phyloP scores from a whole-genome alignment of 1,140 invertebrate genomes.

The Phymastichus coffea region DNA sequence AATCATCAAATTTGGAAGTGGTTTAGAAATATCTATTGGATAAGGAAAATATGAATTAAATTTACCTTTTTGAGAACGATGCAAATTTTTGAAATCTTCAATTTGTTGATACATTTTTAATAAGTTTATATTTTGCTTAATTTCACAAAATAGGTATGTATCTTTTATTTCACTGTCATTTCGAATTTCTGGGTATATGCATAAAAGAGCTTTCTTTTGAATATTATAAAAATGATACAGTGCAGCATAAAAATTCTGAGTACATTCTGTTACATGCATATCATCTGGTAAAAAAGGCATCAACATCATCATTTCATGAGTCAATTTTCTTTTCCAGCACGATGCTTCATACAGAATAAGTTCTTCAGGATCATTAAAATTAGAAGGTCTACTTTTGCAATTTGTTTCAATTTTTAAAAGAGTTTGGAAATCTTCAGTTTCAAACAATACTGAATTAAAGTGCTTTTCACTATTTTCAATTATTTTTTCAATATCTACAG shows the following conservation, averaged over 20 bases:
- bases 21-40: slow-evolving; percentile 31
- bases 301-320: slow-evolving; percentile 43
- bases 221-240: slow-evolving; percentile 40
- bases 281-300: slow-evolving; percentile 26
- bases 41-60: slow-evolving; percentile 44
- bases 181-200: slow-evolving; percentile 46
- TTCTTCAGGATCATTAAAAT: slow-evolving; percentile 21
- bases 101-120: slow-evolving; percentile 41
- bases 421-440: slow-evolving; percentile 18
- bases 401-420: slow-evolving; percentile 8
- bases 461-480: slow-evolving; percentile 8
- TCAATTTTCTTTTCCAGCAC: slow-evolving; percentile 42
- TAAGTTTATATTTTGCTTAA: slow-evolving; percentile 34
- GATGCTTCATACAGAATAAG: slow-evolving; percentile 29
- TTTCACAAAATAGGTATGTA: slow-evolving; percentile 38
- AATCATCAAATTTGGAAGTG: slow-evolving; percentile 43
- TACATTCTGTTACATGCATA: slow-evolving; percentile 29
- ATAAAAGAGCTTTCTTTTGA: slow-evolving; percentile 44
- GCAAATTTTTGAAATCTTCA: slow-evolving; percentile 42
- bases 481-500: slow-evolving; percentile 14
- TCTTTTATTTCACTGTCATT: slow-evolving; percentile 42
- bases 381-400: background rate
- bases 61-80: slow-evolving; percentile 21
- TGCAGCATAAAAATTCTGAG: slow-evolving; percentile 32
- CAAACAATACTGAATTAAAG: slow-evolving; percentile 9